Percentiles rank a stretch among this genome's conserved stretches.
Conservation (phyloP, 2,113 vertebrate species). For the Pollachius pollachius region DNA sequence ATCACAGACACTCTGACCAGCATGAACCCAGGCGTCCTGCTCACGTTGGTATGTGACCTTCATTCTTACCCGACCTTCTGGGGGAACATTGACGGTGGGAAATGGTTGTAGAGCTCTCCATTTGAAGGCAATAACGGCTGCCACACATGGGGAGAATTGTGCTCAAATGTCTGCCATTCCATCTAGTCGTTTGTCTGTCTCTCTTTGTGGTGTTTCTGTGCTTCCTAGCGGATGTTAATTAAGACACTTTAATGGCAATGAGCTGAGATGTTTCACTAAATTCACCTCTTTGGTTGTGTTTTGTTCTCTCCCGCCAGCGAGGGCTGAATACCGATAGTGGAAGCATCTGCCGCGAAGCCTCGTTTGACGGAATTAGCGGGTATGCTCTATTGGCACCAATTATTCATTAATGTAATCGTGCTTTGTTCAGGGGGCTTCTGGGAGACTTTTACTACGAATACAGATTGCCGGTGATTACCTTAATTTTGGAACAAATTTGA, state of each 20-base stretch:
- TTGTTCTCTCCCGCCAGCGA: background rate
- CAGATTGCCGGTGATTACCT: slow-evolving; percentile 29
- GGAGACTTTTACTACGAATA: slow-evolving; percentile 19
- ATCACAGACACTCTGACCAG: slow-evolving; percentile 74
- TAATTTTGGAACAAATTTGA: slow-evolving; percentile 25
- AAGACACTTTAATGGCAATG: slow-evolving; percentile 72
- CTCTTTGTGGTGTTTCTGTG: too few species aligned
- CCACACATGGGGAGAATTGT: too few species aligned
- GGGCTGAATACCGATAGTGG: slow-evolving; percentile 1
- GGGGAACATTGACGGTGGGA: too few species aligned
- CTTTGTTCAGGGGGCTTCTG: slow-evolving; percentile 28
- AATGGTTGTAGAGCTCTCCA: too few species aligned
- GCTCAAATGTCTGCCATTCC: too few species aligned
- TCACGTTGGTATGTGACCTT: slow-evolving; percentile 80
- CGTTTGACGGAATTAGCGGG: slow-evolving; percentile 3
- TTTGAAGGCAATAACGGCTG: too few species aligned
- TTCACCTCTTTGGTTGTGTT: background rate
- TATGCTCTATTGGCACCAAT: slow-evolving; percentile 61
- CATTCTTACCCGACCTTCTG: too few species aligned
- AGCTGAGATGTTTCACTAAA: background rate
- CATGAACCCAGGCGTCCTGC: slow-evolving; percentile 75
- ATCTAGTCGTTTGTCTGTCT: too few species aligned
- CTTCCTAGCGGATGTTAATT: too few species aligned
- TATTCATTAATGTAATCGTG: slow-evolving; percentile 42
- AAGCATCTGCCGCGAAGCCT: slow-evolving; percentile 2